Conservation (phyloP, 2,113 vertebrate genomes). For the Pluvialis apricaria region DNA sequence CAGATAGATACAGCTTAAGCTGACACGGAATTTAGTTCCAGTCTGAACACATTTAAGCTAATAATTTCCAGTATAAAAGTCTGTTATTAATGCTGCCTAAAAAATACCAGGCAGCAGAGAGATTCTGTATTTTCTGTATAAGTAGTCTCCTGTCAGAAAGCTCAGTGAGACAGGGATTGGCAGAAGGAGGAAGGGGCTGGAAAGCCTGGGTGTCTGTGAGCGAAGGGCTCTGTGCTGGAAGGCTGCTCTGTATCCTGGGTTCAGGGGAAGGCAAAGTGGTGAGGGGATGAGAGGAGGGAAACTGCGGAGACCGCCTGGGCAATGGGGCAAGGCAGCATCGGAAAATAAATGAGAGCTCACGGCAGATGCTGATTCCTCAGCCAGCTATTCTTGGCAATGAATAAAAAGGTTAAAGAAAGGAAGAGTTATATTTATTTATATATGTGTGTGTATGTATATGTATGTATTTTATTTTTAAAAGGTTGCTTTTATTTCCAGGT, state of each 20-base stretch:
- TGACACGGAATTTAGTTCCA: not conserved
- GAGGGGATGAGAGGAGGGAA: constrained; percentile 35
- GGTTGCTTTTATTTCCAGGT: constrained; percentile 30
- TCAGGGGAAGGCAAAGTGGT: constrained; percentile 40
- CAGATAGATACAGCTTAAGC: not conserved
- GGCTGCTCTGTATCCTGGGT: constrained; percentile 19
- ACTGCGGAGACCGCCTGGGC: constrained; percentile 4
- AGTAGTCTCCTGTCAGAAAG: not conserved
- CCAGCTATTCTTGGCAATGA: constrained; percentile 53
- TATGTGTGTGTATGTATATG: not conserved
- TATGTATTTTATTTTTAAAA: constrained; percentile 30
- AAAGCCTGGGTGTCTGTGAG: not conserved
- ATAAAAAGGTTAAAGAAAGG: constrained; percentile 41
- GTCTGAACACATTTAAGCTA: not conserved
- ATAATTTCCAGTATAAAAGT: not conserved
- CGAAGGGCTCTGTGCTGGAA: not conserved
- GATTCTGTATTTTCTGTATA: not conserved
- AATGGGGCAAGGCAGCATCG: not conserved
- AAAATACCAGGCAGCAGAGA: not conserved
- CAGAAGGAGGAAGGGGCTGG: not conserved
- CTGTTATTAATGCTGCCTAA: not conserved
- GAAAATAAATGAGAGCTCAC: constrained; percentile 30
- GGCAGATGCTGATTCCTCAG: constrained; percentile 16
- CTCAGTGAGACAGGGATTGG: not conserved
- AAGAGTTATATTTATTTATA: constrained; percentile 1